These are phyloP conservation scores for Scleropages formosus DNA, from an alignment of 2,797 vertebrate species.

Conservation along the genomic window DNA sequence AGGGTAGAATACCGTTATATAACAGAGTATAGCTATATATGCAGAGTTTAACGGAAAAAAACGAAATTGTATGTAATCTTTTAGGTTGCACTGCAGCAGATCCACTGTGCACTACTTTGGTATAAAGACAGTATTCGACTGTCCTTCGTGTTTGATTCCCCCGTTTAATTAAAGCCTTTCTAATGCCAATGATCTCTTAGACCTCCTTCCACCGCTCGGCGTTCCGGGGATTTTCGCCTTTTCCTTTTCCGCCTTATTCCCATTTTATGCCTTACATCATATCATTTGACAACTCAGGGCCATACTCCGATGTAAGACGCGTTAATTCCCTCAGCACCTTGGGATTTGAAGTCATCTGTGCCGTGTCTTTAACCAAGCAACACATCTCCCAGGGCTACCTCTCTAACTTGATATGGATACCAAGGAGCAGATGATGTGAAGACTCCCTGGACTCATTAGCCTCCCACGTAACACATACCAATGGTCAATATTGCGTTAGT, in stretches of 20 bases:
- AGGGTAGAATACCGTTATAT: too few species aligned
- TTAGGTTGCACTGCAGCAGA: not conserved
- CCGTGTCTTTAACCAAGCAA: constrained; percentile 55
- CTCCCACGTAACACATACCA: not conserved
- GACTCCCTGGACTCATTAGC: not conserved
- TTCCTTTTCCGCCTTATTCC: constrained; percentile 38
- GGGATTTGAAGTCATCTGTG: constrained; percentile 65
- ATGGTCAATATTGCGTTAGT: not conserved
- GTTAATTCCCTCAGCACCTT: constrained; percentile 47
- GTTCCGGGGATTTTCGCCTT: constrained; percentile 4
- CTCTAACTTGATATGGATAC: not conserved
- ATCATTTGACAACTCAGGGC: constrained; percentile 51
- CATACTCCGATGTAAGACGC: constrained; percentile 52
- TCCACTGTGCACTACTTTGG: not conserved
- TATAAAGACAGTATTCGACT: not conserved
- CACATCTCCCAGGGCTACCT: not conserved
- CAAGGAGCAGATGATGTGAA: not conserved
- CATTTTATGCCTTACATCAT: constrained; percentile 31
- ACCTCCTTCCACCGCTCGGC: constrained; percentile 1
- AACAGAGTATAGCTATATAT: too few species aligned
- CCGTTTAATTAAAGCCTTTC: constrained; percentile 10
- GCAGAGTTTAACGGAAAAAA: too few species aligned
- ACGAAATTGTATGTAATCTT: not conserved
- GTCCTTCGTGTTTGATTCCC: not conserved
- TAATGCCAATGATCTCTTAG: constrained; percentile 32